Evolutionary conservation across 1,140 invertebrate species (phyloP), one percentile per base, ranked within the genome.

Genomic region (Thrips palmi): DNA sequence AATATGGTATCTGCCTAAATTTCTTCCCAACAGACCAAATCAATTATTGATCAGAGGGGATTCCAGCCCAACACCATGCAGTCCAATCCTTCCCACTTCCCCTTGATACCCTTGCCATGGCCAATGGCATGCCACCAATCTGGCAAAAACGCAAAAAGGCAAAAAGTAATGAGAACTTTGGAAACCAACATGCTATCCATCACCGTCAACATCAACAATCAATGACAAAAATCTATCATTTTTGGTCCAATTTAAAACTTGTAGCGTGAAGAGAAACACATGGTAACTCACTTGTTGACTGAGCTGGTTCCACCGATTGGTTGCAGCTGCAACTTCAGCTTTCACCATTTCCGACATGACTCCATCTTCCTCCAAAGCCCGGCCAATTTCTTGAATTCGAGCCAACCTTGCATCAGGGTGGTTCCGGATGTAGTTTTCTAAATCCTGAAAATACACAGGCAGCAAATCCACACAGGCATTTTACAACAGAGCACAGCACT

Each of bases 401-500:
- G 68, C 66, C 44, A 79, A 60, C 39, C 77, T 68, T 37, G 73
- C 68, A 43, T 74, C 69, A 27, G 77, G 71, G 53, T 79, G 79
- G 50, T 80, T 76, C 43, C 75, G 66, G 37, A 89, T 58, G 52
- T 81, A 83, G 53, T 81, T 84, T 55, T 92, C 85, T 45, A 87
- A 59, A 57, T 85, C 82, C 79, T 83, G 47, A 36, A 54, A 49
- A 34, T 41, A 37, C n/a, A 22, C 44, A 38, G 32, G 23, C 2
- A 30, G 6, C 31, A 28, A 4, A 24, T 20, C 24, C 33, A 39
- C 17, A 20, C 14, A 31, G 27, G 11, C 19, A n/a, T n/a, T n/a
- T n/a, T n/a, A n/a, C n/a, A n/a, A n/a, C n/a, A n/a, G n/a, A n/a
- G n/a, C n/a, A n/a, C n/a, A n/a, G n/a, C n/a, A n/a, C n/a, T n/a